Evolutionary conservation across 2,113 vertebrate genomes (phyloP).

Genomic region (Mirza zaza): DNA sequence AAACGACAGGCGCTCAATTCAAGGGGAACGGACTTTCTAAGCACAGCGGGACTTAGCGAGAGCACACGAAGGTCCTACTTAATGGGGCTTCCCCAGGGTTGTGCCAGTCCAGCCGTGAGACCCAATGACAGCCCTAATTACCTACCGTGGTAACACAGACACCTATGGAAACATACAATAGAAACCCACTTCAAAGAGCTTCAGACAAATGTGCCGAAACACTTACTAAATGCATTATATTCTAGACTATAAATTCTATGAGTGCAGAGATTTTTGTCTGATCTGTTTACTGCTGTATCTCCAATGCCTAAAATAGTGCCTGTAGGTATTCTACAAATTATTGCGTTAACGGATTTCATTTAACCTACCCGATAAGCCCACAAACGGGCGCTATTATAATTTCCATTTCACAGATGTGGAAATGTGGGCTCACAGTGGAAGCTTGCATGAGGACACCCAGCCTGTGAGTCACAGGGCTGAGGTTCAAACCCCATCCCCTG

Average conservation of each 20-base stretch:
- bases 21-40: conserved; percentile 29
- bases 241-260: neutral
- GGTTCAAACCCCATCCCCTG: neutral
- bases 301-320: neutral
- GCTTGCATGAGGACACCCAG: neutral
- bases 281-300: neutral
- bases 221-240: neutral
- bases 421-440: neutral
- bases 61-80: conserved; percentile 10
- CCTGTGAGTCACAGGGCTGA: neutral
- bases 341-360: neutral
- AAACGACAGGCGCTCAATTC: conserved; percentile 14
- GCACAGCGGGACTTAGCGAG: neutral
- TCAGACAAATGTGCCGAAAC: neutral
- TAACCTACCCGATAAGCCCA: neutral
- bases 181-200: neutral
- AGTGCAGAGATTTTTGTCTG: neutral
- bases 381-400: neutral
- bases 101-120: neutral
- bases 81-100: conserved; percentile 10
- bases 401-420: conserved; percentile 17
- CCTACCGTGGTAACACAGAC: neutral
- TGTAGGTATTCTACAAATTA: neutral
- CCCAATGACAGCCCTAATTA: neutral
- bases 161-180: neutral